A percentile compares a stretch with the other conserved stretches of the same genome.
phyloP scores from a whole-genome alignment of 2,113 vertebrate species.

The Fregata magnificens region DNA sequence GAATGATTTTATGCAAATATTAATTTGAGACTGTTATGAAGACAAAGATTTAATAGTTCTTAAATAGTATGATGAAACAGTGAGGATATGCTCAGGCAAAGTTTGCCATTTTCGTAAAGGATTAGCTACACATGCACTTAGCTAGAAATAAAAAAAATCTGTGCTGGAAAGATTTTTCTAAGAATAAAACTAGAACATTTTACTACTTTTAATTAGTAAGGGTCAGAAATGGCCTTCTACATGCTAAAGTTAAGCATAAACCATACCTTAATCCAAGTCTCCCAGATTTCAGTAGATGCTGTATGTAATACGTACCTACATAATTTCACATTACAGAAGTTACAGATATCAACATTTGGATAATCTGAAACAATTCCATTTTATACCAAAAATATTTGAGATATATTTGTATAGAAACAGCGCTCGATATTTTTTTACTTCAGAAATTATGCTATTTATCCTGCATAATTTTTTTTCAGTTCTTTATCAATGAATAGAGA shows the following conservation, averaged over 20 bases:
- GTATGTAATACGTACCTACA: neutral
- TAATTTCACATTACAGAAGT: neutral
- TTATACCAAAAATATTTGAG: neutral
- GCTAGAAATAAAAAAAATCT: neutral
- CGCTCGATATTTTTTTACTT: neutral
- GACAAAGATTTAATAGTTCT: neutral
- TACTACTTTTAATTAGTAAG: neutral
- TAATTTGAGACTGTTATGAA: neutral
- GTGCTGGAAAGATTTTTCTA: neutral
- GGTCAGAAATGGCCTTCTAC: neutral
- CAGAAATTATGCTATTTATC: neutral
- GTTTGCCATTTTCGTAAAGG: neutral
- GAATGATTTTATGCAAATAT: conserved; percentile 24
- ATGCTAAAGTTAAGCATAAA: neutral
- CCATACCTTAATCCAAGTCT: neutral
- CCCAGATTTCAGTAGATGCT: neutral
- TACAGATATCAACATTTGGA: neutral
- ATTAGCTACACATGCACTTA: neutral
- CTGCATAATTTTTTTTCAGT: neutral
- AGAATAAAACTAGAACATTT: neutral
- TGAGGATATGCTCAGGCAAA: neutral
- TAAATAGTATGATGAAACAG: neutral
- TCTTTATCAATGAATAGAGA: neutral
- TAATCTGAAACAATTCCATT: neutral
- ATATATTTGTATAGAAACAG: neutral